Base-by-base conservation (phyloP, 2,113 vertebrate species). In the Lophotis ruficrista region DNA sequence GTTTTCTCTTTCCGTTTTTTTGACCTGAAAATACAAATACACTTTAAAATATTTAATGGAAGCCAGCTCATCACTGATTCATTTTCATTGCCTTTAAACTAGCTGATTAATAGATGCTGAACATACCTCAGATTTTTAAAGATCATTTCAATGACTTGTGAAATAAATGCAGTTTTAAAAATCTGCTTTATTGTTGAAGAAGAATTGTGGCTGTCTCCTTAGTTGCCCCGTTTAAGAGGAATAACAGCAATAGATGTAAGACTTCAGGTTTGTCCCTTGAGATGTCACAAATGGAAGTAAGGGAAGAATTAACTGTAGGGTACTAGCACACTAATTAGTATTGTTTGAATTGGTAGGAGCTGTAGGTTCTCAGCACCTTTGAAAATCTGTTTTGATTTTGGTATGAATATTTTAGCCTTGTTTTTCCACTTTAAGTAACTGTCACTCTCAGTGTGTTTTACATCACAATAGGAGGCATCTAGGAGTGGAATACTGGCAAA, bases 361-460 rank as follows among this genome's bases (percentile, higher is more conserved):
- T 60, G 19, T 37, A 70, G 27, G n/a, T 50, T 83, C 57, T 87
- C 76, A 27, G 24, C 23, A 56, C 38, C 47, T 94, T 86, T 92
- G 78, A 96, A 94, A 90, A 76, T 24, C 75, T 66, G 30, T 4
- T 80, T 83, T 73, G 77, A 60, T 83, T 91, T 73, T 83, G n/a
- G 27, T 76, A 60, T 78, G 75, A 83, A 38, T 88, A 60, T 86
- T 93, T 78, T 31, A 83, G 30, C 43, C 21, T 35, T 43, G 41
- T 53, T 69, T 88, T 64, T 21, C 4, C 28, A 13, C 30, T 80
- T 51, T 15, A 80, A 91, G 47, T 45, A 81, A 30, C 76, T 89
- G 85, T 70, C 82, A 69, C 62, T 83, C 62, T 86, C 41, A 38
- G 35, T 51, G 19, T 86, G 20, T 77, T 95, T 93, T 83, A 64